Percentiles rank a stretch among this genome's conserved stretches.
Evolutionary conservation across 2,113 vertebrate genomes (phyloP).

Genomic region (Siphamia tubifer): DNA sequence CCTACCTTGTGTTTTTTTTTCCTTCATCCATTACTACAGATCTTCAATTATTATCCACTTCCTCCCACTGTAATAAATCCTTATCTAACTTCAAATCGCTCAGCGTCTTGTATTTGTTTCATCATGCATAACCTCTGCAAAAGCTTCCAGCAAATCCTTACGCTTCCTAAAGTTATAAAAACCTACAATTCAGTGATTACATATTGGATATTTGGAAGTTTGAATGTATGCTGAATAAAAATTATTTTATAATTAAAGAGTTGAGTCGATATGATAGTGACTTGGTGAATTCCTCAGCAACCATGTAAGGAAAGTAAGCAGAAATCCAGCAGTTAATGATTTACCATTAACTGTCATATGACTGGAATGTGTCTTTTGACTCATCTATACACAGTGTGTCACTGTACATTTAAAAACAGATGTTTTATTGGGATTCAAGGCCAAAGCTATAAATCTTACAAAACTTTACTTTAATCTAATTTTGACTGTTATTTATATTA

Average conservation of each 20-base stretch:
- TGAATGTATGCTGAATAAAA: background rate
- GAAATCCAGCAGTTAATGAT: too few species aligned
- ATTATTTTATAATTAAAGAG: too few species aligned
- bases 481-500: too few species aligned
- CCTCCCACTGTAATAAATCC: background rate
- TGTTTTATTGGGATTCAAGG: too few species aligned
- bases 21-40: conserved; percentile 8
- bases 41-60: conserved; percentile 1
- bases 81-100: conserved; percentile 8
- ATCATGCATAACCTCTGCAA: background rate
- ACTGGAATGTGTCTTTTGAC: background rate
- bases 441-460: too few species aligned
- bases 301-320: too few species aligned
- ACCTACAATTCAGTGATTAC: background rate
- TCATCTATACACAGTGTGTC: too few species aligned
- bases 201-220: background rate
- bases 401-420: background rate
- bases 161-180: background rate
- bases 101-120: background rate
- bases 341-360: too few species aligned
- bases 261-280: too few species aligned
- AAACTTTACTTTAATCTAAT: too few species aligned
- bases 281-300: too few species aligned
- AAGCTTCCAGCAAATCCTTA: background rate
- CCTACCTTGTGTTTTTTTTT: background rate